These are phyloP conservation scores for Rhinoptilus africanus DNA, from an alignment of 2,113 vertebrate species.

Conservation along the genomic window DNA sequence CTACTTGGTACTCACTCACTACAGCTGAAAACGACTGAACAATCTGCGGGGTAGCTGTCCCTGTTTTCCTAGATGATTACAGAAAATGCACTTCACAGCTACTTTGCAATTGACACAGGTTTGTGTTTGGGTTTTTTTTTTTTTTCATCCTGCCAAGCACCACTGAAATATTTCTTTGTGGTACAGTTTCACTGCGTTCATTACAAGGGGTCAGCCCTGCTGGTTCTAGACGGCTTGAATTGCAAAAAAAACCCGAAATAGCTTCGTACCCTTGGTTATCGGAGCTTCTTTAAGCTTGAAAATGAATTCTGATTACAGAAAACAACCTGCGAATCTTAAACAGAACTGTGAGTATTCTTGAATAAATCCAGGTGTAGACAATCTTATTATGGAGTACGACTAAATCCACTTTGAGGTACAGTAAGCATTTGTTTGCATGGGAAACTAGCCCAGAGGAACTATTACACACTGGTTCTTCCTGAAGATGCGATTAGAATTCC, in stretches of 20 bases:
- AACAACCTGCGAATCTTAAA: background rate
- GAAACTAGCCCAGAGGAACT: background rate
- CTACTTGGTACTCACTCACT: background rate
- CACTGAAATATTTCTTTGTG: background rate
- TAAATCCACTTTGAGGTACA: background rate
- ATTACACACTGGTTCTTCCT: background rate
- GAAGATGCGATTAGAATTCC: background rate
- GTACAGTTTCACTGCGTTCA: background rate
- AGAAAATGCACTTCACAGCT: background rate
- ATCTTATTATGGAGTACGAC: background rate
- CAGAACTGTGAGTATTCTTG: background rate
- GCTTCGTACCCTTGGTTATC: background rate
- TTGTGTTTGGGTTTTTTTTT: too few species aligned
- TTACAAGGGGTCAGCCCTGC: background rate
- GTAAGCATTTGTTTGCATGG: background rate
- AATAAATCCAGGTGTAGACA: background rate
- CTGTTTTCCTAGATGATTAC: background rate
- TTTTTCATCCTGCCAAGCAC: background rate
- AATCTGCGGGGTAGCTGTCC: background rate
- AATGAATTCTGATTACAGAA: background rate
- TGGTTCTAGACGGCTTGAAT: background rate
- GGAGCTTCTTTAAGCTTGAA: background rate
- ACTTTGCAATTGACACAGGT: background rate
- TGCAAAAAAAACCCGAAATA: background rate
- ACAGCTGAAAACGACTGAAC: background rate